phyloP scores from a whole-genome alignment of 2,113 vertebrate species.

The Gymnorhina tibicen region DNA sequence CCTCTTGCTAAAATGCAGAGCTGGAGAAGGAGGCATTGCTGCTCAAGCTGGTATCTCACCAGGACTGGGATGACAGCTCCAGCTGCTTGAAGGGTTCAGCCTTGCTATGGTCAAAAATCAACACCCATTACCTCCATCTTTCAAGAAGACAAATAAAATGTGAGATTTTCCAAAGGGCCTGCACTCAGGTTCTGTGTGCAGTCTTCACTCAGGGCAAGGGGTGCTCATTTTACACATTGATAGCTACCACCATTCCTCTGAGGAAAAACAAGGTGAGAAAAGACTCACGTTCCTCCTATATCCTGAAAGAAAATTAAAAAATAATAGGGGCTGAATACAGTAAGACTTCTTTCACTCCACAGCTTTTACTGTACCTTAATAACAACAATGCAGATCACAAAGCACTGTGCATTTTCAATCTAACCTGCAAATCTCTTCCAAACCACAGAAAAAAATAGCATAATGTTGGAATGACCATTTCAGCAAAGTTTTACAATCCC shows the following conservation, averaged over 20 bases:
- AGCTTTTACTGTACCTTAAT: not conserved
- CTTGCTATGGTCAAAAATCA: not conserved
- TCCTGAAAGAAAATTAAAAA: not conserved
- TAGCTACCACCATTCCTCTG: not conserved
- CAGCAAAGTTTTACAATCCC: not conserved
- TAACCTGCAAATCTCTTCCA: not conserved
- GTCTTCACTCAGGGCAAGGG: not conserved
- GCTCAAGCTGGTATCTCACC: fast-evolving
- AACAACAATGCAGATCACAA: not conserved
- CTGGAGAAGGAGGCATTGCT: not conserved
- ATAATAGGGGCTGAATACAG: not conserved
- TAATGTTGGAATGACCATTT: not conserved
- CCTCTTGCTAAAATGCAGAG: not conserved
- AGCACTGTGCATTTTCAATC: not conserved
- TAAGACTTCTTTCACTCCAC: not conserved
- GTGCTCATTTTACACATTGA: not conserved
- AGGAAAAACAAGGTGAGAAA: not conserved
- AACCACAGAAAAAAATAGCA: not conserved
- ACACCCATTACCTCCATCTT: not conserved
- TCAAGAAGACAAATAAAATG: not conserved
- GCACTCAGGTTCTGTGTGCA: not conserved
- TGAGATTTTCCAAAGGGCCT: not conserved
- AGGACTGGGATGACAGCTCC: not conserved
- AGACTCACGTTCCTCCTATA: not conserved
- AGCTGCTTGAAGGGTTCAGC: not conserved